Conservation (phyloP, 2,888 invertebrate genomes). For the Lepidochrysops patricia region DNA sequence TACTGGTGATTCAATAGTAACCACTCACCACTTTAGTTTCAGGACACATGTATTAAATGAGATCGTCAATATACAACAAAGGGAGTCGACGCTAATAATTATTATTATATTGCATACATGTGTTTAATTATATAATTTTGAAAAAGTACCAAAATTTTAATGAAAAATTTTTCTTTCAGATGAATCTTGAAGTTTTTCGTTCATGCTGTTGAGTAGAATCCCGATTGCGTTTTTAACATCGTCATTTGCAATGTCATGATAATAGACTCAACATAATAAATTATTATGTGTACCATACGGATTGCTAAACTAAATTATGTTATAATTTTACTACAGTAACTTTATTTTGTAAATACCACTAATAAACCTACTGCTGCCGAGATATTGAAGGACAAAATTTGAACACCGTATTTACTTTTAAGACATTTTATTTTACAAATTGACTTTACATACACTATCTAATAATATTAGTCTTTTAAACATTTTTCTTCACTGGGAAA, state of each 20-base stretch:
- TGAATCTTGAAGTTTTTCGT: constrained; percentile 62
- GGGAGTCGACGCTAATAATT: constrained; percentile 30
- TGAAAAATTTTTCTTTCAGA: constrained; percentile 69
- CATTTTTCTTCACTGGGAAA: background rate
- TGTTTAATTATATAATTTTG: constrained; percentile 40
- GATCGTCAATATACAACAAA: constrained; percentile 39
- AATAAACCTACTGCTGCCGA: background rate
- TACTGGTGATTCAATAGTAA: constrained; percentile 52
- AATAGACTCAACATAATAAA: background rate
- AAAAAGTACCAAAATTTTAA: constrained; percentile 47
- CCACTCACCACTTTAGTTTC: constrained; percentile 65
- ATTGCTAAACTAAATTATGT: background rate
- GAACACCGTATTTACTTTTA: background rate
- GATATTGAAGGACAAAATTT: background rate
- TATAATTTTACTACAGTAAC: background rate
- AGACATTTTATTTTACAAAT: no score
- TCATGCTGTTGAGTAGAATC: constrained; percentile 58
- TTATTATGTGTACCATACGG: background rate
- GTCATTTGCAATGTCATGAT: background rate
- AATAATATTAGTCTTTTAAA: background rate
- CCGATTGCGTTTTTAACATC: constrained; percentile 35
- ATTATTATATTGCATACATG: constrained; percentile 37
- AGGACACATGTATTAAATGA: constrained; percentile 64
- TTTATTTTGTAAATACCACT: background rate
- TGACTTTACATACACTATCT: constrained; percentile 31